Evolutionary conservation across 2,888 invertebrate genomes (phyloP), one percentile per base, ranked within the genome.

Genomic region (Oscheius sp.): DNA sequence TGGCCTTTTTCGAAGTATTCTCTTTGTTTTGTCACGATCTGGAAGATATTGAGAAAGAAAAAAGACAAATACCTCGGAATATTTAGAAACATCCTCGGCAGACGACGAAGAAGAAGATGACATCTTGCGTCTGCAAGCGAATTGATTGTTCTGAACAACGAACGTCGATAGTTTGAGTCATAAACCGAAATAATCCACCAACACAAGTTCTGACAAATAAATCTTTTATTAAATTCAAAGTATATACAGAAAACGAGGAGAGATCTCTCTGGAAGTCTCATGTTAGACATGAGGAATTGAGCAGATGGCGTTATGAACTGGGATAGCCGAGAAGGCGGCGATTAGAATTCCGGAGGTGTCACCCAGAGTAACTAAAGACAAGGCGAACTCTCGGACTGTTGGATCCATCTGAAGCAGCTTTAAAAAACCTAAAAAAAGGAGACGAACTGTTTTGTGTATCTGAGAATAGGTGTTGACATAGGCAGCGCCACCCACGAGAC

Each of bases 101-200:
- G 42, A 42, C 15, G 42, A 42, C 42, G 42, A 42, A 6, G 42
- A 6, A 3, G 42, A 15, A 42, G 42, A 42, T 15, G 42, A 12
- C 42, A 42, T 42, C 4, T 42, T 42, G 5, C 17, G n/a, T 3
- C n/a, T n/a, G 17, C 3, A 42, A 42, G 5, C 84, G 90, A 90
- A 78, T 87, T 92, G 31, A 87, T 89, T 0, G 89, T 89, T 74
- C 91, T 91, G 83, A 90, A 90, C 2, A 85, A 82, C 20, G 89
- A 89, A 84, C 87, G n/a, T 92, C 34, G 91, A 90, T 76, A 90
- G 91, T 0, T 90, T 89, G 0, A 91, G 91, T 82, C 88, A 92
- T 33, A 88, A 92, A 63, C 88, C 92, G 69, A 91, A 91, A 86
- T 92, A 92, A 64, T 58, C 34, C 20, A n/a, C n/a, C n/a, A n/a